Base-by-base conservation (phyloP, 2,113 vertebrate genomes). In the Melozone crissalis region DNA sequence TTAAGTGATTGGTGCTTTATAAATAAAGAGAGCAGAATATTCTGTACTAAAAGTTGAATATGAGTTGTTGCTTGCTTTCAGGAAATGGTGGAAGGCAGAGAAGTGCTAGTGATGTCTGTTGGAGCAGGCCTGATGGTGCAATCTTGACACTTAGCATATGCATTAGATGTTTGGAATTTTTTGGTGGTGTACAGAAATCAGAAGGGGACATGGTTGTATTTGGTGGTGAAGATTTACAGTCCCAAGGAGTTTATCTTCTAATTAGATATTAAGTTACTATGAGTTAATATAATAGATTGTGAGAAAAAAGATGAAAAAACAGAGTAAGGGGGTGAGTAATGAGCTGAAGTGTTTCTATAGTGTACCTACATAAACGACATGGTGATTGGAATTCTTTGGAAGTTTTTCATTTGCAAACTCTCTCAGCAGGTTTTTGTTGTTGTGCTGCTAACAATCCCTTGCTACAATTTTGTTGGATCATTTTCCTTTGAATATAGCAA, bases 351-450 rank as follows among this genome's bases (percentile, higher is more conserved):
- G 63, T 59, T 74, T 0, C 0, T 80, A 15, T 15, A 54, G 19
- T 63, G 44, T 84, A 57, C 39, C 44, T 80, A 28, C 75, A 52
- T 67, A 74, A 95, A 78, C 31, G 73, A 46, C 0, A 0, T 35
- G 22, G 68, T 52, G 57, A 78, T 84, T 92, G 55, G 94, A 96
- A 93, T 95, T 88, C 92, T 71, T 88, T 61, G 57, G 44, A 93
- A 88, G 24, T 94, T 91, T 96, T 95, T 93, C 17, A 72, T 74
- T 65, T 94, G 96, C 80, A 71, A 72, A 77, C 17, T 71, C 41
- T 95, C 93, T 93, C 94, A 95, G 85, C 90, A 81, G 82, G 75
- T 86, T 95, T 87, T 62, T 81, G 65, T 83, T 94, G 67, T 90
- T 94, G 63, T 86, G 52, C 55, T 91, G 67, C 87, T 94, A 92